Base-by-base conservation (phyloP, 2,888 invertebrate species). In the Eutolmus rufibarbis region DNA sequence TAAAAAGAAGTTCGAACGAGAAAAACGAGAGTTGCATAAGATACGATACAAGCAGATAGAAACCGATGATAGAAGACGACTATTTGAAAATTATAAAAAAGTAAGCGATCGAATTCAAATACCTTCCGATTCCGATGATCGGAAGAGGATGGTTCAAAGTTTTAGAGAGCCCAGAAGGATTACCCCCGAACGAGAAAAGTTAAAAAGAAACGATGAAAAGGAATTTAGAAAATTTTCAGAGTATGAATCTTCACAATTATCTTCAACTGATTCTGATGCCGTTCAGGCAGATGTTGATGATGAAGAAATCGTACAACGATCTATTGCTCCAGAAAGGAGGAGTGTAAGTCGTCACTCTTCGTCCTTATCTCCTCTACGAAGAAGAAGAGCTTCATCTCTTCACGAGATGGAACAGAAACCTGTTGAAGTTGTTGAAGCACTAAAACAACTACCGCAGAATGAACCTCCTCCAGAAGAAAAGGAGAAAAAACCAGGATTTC, bases 1-100 rank as follows among this genome's bases (percentile, higher is more conserved):
- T 86, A 92, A 92, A 87, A 91, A 93, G 16, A 91, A 91, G 4
- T 92, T 92, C 31, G 94, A 94, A 91, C 93, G 93, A 74, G 93
- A 95, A 88, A 93, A 94, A 90, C 94, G 95, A 8, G 95, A 95
- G 34, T 78, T 89, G 28, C 92, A 92, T 87, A 91, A 91, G 87
- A 40, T 91, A 78, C 91, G 91, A 4, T 90, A 91, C 88, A 91
- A 91, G 77, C 92, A 92, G 87, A 85, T 92, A 74, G 92, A 92
- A 87, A 91, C 91, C 51, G 91, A 92, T 87, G 93, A 93, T 78
- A 90, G 91, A 7, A 91, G 91, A 78, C 90, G 91, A 0, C 87
- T 93, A 28, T 89, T 92, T 3, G 91, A 91, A 77, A 91, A 88
- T 84, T 92, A 92, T 86, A 90, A 92, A 7, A 92, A 91, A 87